Conservation (phyloP, 2,888 invertebrate genomes). For the Heliconius erato region DNA sequence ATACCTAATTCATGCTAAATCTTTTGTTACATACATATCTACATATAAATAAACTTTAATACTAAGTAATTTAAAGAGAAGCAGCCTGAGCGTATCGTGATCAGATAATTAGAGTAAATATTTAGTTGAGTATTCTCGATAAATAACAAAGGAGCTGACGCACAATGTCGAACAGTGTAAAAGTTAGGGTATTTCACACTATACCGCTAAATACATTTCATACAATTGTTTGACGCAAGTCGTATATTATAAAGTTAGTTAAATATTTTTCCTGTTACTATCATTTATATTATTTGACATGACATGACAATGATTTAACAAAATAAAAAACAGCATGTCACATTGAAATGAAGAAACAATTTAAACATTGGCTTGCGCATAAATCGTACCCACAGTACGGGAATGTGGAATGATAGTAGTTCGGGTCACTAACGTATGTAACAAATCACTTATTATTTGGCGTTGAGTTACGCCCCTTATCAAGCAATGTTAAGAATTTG, state of each 20-base stretch:
- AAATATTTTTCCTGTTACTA: conserved; percentile 11
- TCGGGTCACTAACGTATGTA: not conserved
- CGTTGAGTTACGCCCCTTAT: not conserved
- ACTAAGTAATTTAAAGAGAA: not conserved
- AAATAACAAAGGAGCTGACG: conserved; percentile 70
- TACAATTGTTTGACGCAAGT: conserved; percentile 74
- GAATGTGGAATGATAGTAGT: no score
- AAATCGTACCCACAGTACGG: no score
- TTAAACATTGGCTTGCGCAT: no score
- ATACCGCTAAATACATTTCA: conserved; percentile 69
- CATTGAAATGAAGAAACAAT: no score
- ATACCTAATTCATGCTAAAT: not conserved
- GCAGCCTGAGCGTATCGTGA: conserved; percentile 57
- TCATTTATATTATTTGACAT: not conserved
- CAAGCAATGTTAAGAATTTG: not conserved
- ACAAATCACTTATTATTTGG: not conserved
- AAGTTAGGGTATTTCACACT: conserved; percentile 69
- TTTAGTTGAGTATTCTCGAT: conserved; percentile 53
- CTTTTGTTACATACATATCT: not conserved
- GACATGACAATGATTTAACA: not conserved
- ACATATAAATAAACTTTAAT: not conserved
- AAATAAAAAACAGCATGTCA: not conserved
- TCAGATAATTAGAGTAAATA: conserved; percentile 58
- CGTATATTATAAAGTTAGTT: conserved; percentile 2
- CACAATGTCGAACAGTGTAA: conserved; percentile 61